Evolutionary conservation across 2,113 vertebrate genomes (phyloP).

Genomic region (Salvator merianae): DNA sequence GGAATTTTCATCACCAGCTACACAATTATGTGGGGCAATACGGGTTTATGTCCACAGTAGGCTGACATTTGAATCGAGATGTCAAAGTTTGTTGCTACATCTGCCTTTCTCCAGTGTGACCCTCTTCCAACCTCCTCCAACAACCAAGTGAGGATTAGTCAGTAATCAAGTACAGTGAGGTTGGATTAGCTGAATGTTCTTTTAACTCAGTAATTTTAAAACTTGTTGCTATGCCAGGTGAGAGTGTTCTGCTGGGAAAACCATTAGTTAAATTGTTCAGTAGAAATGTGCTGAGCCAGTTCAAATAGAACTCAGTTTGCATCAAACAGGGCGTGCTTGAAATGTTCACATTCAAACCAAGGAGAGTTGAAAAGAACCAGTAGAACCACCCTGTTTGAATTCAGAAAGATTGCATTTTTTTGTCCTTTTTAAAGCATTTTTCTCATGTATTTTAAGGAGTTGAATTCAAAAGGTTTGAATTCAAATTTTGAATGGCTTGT

Average conservation of each 20-base stretch:
- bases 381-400: no score
- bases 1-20: not conserved
- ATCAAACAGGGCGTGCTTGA: no score
- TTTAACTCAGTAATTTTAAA: no score
- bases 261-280: not conserved
- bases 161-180: not conserved
- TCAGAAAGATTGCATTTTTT: no score
- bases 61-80: not conserved
- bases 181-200: not conserved
- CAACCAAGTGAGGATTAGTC: not conserved
- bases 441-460: no score
- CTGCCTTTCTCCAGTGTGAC: not conserved
- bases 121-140: not conserved
- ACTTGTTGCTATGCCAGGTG: not conserved
- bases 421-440: no score
- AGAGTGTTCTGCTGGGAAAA: not conserved
- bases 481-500: no score
- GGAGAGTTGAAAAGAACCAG: no score
- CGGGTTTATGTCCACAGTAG: not conserved
- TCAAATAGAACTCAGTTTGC: no score
- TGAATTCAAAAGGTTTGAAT: no score
- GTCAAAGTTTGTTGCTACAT: not conserved
- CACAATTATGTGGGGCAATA: not conserved
- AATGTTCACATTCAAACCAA: no score
- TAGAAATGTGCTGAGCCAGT: no score